Conservation (phyloP, 2,113 vertebrate genomes). For the Carassius gibelio region DNA sequence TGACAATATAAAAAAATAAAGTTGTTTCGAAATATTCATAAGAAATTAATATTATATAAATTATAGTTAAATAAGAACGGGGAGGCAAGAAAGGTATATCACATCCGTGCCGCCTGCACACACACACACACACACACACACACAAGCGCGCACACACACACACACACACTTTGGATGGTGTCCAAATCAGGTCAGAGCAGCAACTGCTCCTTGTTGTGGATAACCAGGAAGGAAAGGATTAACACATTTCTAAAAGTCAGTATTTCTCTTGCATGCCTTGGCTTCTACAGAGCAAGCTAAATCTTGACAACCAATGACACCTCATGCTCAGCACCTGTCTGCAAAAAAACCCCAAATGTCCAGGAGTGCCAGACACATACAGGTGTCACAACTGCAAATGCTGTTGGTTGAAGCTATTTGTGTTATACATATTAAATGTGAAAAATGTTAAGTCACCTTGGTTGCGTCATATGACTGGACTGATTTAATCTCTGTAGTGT, state of each 20-base stretch:
- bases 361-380: conserved; percentile 24
- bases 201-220: conserved; percentile 68
- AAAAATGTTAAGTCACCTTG: background rate
- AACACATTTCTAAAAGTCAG: conserved; percentile 72
- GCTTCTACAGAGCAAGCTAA: conserved; percentile 65
- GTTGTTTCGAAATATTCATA: too few relatives aligned
- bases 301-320: conserved; percentile 61
- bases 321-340: conserved; percentile 49
- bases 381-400: background rate
- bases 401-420: background rate
- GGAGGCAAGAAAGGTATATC: too few relatives aligned
- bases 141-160: background rate
- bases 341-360: conserved; percentile 30
- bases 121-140: background rate
- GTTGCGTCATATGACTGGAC: background rate
- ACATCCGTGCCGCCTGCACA: background rate
- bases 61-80: background rate
- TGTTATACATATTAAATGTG: background rate
- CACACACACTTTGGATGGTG: conserved; percentile 14
- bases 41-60: background rate
- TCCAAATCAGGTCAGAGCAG: conserved; percentile 53
- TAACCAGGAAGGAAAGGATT: conserved; percentile 73
- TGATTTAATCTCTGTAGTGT: background rate
- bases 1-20: too few relatives aligned
- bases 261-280: conserved; percentile 67